These are phyloP conservation scores for Rhamnusium bicolor DNA, from an alignment of 2,888 invertebrate species.

Conservation along the genomic window DNA sequence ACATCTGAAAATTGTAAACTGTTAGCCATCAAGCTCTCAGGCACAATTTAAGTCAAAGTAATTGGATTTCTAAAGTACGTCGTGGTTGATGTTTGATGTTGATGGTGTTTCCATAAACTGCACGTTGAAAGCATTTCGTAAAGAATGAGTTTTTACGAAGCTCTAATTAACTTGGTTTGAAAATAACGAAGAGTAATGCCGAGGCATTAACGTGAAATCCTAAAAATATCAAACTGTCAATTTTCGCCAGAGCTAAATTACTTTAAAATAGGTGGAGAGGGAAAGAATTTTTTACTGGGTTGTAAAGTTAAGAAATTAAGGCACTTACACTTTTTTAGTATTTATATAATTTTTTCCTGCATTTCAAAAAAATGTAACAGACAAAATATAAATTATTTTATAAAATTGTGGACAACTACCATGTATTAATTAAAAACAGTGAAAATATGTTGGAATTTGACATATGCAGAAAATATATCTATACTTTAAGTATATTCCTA, in stretches of 20 bases:
- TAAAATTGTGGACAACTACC: too few relatives aligned
- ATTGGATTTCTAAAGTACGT: slow-evolving; percentile 8
- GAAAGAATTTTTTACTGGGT: not conserved
- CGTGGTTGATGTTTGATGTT: slow-evolving; percentile 15
- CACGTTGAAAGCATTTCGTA: not conserved
- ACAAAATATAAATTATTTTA: too few relatives aligned
- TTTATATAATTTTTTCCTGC: too few relatives aligned
- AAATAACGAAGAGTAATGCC: slow-evolving; percentile 11
- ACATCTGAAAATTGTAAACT: not conserved
- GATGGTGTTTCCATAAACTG: slow-evolving; percentile 17
- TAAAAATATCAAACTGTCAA: not conserved
- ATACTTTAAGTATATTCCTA: too few relatives aligned
- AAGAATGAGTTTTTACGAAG: not conserved
- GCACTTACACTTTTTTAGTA: too few relatives aligned
- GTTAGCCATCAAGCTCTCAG: slow-evolving; percentile 6
- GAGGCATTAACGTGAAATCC: not conserved
- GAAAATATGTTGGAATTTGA: too few relatives aligned
- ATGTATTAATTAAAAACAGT: too few relatives aligned
- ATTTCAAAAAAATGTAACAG: too few relatives aligned
- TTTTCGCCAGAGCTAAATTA: not conserved
- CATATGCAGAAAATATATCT: too few relatives aligned
- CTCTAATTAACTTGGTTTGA: slow-evolving; percentile 10
- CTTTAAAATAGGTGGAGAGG: not conserved
- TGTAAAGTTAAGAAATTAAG: not conserved
- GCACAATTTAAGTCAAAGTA: slow-evolving; percentile 21